Conservation (phyloP, 2,888 invertebrate species). For the Gisinianus flammeolus region DNA sequence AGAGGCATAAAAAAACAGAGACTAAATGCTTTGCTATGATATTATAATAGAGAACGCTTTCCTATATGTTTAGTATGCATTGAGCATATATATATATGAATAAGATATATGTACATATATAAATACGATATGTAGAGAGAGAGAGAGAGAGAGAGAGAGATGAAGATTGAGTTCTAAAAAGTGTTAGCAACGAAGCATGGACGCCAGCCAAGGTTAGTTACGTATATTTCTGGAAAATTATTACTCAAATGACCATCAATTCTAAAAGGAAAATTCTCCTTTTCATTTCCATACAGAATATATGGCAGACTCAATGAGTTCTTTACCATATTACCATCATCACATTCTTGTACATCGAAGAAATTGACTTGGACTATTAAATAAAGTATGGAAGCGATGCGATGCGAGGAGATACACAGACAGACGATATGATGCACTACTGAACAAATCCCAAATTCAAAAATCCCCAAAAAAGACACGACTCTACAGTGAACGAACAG, state of each 20-base stretch:
- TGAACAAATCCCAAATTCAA: no score
- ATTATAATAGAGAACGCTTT: no score
- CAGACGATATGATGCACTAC: not conserved
- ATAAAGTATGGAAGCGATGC: not conserved
- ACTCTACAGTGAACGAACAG: no score
- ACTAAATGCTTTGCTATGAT: no score
- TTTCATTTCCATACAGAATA: not conserved
- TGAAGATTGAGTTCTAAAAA: not conserved
- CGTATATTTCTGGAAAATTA: slow-evolving; percentile 29
- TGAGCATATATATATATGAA: not conserved
- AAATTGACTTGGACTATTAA: not conserved
- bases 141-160: not conserved
- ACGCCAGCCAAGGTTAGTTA: slow-evolving; percentile 28
- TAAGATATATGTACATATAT: not conserved
- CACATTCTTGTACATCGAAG: not conserved
- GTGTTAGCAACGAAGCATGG: slow-evolving; percentile 22
- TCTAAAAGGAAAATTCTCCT: not conserved
- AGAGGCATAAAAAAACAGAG: no score
- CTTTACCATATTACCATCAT: not conserved
- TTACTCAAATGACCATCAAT: slow-evolving; percentile 28
- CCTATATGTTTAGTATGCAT: not conserved
- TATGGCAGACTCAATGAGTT: not conserved
- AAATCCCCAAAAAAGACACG: no score
- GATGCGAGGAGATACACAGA: not conserved
- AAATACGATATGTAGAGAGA: not conserved